Conservation (phyloP, 2,113 vertebrate species). For the Sapajus apella region DNA sequence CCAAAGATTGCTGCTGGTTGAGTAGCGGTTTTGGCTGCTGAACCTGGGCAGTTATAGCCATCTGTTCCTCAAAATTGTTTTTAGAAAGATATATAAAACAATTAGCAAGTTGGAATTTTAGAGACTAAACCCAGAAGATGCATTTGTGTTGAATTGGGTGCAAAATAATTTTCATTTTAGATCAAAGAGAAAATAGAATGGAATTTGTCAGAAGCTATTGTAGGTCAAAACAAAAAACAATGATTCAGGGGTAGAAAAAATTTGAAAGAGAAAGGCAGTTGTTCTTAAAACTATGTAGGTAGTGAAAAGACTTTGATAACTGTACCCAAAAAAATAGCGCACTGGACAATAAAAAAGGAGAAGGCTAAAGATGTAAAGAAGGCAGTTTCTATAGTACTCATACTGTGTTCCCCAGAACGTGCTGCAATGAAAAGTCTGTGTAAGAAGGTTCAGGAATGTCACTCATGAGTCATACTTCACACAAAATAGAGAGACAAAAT, state of each 20-base stretch:
- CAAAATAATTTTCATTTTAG: constrained; percentile 56
- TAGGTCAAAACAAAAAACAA: constrained; percentile 44
- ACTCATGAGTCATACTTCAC: constrained; percentile 41
- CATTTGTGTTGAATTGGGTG: constrained; percentile 53
- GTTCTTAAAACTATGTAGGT: constrained; percentile 34
- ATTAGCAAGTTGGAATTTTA: constrained; percentile 66
- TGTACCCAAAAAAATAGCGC: not conserved
- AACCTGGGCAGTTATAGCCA: constrained; percentile 53
- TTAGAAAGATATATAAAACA: constrained; percentile 67
- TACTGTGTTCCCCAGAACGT: constrained; percentile 8
- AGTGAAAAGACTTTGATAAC: constrained; percentile 32
- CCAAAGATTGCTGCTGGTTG: constrained; percentile 61
- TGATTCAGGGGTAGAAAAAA: constrained; percentile 34
- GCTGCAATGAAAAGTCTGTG: constrained; percentile 27
- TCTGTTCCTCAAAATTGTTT: constrained; percentile 65
- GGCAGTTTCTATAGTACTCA: not conserved
- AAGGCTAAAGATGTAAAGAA: constrained; percentile 51
- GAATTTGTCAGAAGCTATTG: constrained; percentile 51
- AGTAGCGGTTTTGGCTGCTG: constrained; percentile 47
- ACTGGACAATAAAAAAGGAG: constrained; percentile 26
- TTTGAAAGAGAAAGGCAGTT: not conserved
- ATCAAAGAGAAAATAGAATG: constrained; percentile 22
- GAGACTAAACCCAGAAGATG: constrained; percentile 56
- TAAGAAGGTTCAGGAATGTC: constrained; percentile 45
- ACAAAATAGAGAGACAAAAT: constrained; percentile 22